Conservation (phyloP, 2,113 vertebrate species). For the Odobenus rosmarus region DNA sequence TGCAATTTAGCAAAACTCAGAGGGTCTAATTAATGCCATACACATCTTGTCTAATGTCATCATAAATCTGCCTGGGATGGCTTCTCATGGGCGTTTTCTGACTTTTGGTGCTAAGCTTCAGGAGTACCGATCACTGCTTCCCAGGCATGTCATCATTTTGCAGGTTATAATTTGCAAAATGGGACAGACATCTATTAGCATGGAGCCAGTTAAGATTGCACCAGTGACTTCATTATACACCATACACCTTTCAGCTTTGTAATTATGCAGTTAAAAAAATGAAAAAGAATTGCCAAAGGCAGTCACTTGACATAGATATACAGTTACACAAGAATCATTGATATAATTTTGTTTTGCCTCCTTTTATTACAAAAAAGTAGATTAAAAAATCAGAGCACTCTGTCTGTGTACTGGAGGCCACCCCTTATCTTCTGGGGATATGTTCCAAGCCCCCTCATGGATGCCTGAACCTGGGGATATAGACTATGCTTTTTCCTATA, state of each 20-base stretch:
- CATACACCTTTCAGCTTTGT: constrained; percentile 44
- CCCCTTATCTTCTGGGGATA: neutral
- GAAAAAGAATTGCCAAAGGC: constrained; percentile 18
- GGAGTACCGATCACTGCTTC: constrained; percentile 53
- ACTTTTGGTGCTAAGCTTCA: constrained; percentile 68
- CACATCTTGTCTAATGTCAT: constrained; percentile 42
- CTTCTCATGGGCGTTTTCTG: constrained; percentile 56
- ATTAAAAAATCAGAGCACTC: constrained; percentile 49
- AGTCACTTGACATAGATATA: neutral
- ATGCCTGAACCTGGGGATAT: neutral
- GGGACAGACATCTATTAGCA: constrained; percentile 73
- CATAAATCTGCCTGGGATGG: constrained; percentile 71
- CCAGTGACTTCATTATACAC: constrained; percentile 58
- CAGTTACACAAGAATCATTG: constrained; percentile 59
- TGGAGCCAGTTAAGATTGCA: constrained; percentile 24
- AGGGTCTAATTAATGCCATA: constrained; percentile 77
- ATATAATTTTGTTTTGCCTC: constrained; percentile 58
- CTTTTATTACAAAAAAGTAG: constrained; percentile 28
- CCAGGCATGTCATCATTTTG: constrained; percentile 72
- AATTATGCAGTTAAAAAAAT: constrained; percentile 53
- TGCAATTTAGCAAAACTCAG: constrained; percentile 23
- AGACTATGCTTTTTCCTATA: neutral
- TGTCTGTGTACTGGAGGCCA: neutral
- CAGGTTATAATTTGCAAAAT: constrained; percentile 70
- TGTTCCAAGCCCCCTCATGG: neutral